A percentile compares a stretch with the other conserved stretches of the same genome.
These are phyloP conservation scores for Prunella himalayana DNA, from an alignment of 2,113 vertebrate genomes.

Conservation along the genomic window DNA sequence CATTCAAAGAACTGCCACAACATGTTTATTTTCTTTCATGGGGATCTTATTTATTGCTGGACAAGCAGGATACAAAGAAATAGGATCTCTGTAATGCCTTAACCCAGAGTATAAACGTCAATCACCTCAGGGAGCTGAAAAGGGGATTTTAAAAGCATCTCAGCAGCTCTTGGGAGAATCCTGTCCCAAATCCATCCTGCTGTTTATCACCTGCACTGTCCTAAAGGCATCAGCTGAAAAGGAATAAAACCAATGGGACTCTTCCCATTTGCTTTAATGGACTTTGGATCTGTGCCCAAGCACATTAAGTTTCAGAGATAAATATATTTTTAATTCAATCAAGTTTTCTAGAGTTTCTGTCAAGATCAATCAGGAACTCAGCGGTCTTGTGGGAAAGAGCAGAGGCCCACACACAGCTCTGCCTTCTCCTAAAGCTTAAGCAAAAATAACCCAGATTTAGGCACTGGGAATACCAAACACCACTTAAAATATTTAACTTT, in stretches of 20 bases:
- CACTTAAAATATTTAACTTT: not conserved
- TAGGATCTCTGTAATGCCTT: not conserved
- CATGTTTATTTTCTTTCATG: not conserved
- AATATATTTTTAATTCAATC: not conserved
- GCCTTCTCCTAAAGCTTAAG: not conserved
- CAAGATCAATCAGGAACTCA: not conserved
- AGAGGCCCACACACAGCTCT: not conserved
- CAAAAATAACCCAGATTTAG: not conserved
- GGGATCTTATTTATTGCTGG: not conserved
- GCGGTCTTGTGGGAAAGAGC: not conserved
- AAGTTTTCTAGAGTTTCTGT: not conserved
- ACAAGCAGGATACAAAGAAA: not conserved
- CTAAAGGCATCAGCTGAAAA: not conserved
- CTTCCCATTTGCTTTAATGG: not conserved
- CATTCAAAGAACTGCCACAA: not conserved
- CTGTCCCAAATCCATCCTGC: not conserved
- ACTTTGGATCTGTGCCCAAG: not conserved
- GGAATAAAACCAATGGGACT: constrained; percentile 1
- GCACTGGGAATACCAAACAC: not conserved
- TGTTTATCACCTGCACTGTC: constrained; percentile 1
- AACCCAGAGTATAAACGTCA: not conserved
- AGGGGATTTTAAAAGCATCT: constrained; percentile 16
- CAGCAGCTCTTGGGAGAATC: not conserved
- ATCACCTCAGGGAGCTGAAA: not conserved
- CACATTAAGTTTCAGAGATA: not conserved